A percentile compares a stretch with the other conserved stretches of the same genome.
Evolutionary conservation across 37 sponge, comb jelly and placozoan genomes (phyloP).

Genomic region (Sycon ciliatum): DNA sequence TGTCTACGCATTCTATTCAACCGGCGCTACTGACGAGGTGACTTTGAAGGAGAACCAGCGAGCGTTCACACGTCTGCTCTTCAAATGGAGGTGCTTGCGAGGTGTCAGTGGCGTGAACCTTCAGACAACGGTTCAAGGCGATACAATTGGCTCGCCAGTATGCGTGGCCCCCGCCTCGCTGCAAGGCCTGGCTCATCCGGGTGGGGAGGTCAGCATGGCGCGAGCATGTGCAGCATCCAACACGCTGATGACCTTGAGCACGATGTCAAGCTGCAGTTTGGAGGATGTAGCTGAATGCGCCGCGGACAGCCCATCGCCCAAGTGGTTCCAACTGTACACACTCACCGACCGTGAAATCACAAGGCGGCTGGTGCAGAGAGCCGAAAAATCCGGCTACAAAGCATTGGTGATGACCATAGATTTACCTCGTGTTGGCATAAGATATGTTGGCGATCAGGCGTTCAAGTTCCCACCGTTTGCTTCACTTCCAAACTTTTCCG

Average conservation of each 20-base stretch:
- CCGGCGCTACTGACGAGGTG: too few relatives aligned
- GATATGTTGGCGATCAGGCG: not conserved
- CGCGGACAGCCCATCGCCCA: not conserved
- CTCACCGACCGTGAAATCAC: slow-evolving; percentile 21
- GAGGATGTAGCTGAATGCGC: not conserved
- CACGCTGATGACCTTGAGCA: slow-evolving; percentile 11
- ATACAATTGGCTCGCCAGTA: too few relatives aligned
- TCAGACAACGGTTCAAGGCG: too few relatives aligned
- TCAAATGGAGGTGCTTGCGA: too few relatives aligned
- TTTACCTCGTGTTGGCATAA: not conserved
- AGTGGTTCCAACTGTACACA: slow-evolving; percentile 46
- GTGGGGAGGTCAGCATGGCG: too few relatives aligned
- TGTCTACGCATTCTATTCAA: too few relatives aligned
- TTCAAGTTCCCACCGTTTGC: not conserved
- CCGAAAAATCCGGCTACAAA: slow-evolving; percentile 31
- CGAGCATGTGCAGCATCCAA: too few relatives aligned
- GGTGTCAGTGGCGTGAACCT: too few relatives aligned
- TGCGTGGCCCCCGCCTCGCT: too few relatives aligned
- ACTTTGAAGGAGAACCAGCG: too few relatives aligned
- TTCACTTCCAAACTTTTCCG: not conserved
- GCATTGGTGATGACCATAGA: slow-evolving; percentile 53
- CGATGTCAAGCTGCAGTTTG: not conserved
- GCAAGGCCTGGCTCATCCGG: too few relatives aligned
- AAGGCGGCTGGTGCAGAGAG: slow-evolving; percentile 22
- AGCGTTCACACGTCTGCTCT: too few relatives aligned